These are phyloP conservation scores for Mico argentatus DNA, from an alignment of 2,797 vertebrate species.

Conservation along the genomic window DNA sequence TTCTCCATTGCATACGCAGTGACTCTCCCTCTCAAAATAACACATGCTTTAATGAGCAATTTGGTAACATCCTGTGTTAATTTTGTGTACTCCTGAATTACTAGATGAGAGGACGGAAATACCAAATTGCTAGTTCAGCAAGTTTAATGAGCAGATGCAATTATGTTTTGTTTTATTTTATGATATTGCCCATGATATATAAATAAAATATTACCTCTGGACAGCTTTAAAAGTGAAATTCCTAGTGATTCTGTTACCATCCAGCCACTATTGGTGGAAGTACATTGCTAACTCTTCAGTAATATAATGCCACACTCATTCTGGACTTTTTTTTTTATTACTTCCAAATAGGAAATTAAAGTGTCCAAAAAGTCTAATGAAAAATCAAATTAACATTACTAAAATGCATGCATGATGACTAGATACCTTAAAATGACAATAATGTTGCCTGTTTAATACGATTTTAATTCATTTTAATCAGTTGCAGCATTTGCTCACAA, in stretches of 20 bases:
- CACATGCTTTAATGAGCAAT: background rate
- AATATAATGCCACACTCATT: background rate
- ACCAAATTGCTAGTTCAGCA: background rate
- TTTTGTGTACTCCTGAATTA: background rate
- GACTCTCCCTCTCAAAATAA: background rate
- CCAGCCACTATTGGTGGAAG: background rate
- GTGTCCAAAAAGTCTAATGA: background rate
- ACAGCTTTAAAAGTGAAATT: background rate
- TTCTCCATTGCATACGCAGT: background rate
- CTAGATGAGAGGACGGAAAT: background rate
- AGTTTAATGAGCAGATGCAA: background rate
- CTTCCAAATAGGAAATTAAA: conserved; percentile 16
- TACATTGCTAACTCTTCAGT: background rate
- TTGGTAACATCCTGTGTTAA: background rate
- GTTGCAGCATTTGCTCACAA: background rate
- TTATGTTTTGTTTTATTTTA: background rate
- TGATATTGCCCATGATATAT: background rate
- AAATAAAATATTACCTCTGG: background rate
- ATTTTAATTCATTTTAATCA: conserved; percentile 16
- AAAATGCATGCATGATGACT: background rate
- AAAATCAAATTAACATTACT: conserved; percentile 18
- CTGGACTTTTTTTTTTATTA: background rate
- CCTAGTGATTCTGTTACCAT: background rate
- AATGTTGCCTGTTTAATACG: background rate
- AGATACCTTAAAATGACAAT: background rate